These are phyloP conservation scores for Amniataba percoides DNA, from an alignment of 2,797 vertebrate species.

Conservation along the genomic window DNA sequence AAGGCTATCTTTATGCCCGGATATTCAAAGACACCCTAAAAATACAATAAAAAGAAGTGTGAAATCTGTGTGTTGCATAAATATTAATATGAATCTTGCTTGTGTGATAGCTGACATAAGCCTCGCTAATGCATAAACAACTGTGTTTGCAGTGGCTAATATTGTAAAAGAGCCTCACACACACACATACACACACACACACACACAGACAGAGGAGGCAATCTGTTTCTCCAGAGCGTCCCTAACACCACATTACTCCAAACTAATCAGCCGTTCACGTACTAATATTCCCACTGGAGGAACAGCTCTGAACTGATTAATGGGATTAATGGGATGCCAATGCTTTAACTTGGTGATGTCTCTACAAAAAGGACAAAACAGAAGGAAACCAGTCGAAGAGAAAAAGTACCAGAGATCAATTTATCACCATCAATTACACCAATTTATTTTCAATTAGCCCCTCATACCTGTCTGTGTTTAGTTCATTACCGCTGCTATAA, in stretches of 20 bases:
- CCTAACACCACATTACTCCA: conserved; percentile 26
- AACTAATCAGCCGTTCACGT: conserved; percentile 46
- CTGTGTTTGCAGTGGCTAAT: background rate
- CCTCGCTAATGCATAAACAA: background rate
- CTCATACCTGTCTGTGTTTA: conserved; percentile 1
- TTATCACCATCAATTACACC: conserved; percentile 15
- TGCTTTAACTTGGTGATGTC: conserved; percentile 22
- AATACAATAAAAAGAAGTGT: background rate
- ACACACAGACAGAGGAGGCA: background rate
- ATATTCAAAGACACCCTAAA: background rate
- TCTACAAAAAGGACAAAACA: conserved; percentile 22
- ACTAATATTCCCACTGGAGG: conserved; percentile 28
- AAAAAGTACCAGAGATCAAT: background rate
- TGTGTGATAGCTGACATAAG: background rate
- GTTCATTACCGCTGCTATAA: background rate
- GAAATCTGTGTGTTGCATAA: no score
- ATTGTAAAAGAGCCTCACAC: background rate
- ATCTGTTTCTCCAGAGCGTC: conserved; percentile 20
- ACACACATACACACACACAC: background rate
- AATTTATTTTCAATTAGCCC: conserved; percentile 8
- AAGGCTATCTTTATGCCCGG: background rate
- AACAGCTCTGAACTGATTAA: conserved; percentile 35
- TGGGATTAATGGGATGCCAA: conserved; percentile 17
- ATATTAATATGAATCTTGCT: no score
- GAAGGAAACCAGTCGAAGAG: conserved; percentile 8